Evolutionary conservation across 2,113 vertebrate species (phyloP), one percentile per base, ranked within the genome.

Genomic region (Bufo bufo): DNA sequence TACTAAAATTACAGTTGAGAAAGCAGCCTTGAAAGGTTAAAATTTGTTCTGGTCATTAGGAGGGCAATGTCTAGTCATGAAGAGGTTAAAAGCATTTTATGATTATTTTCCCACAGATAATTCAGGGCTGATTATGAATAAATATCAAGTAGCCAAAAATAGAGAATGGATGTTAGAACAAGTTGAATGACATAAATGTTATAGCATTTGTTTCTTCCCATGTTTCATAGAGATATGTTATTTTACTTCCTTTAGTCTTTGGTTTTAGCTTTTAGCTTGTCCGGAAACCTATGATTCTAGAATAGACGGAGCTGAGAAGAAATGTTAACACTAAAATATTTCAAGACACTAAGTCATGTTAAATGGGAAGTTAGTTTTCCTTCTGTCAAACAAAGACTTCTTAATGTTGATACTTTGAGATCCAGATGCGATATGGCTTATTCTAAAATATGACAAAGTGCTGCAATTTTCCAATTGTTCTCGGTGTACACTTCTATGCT

Each of bases 361-460:
- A 84, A 84, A 84, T 84, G 63, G 82, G 82, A 84, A 66, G 63
- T 84, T 84, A 71, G 59, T 71, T 71, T 84, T 71, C 49, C 82
- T 69, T 84, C 47, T 84, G 82, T 84, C 82, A 71, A 84, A 84
- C 81, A 84, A 84, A 84, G 19, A 66, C 81, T 83, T 69, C 81
- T 83, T 52, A 69, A 71, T 71, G 82, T 54, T 69, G 63, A 69
- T 33, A 43, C 52, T 71, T 14, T 52, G 13, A 52, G n/a, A 23
- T 84, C 82, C 63, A 54, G 58, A 23, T 71, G 65, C 71, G 63
- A 71, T 54, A 17, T 52, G 54, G 82, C 63, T 84, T 54, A 71
- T 71, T 54, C 54, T 54, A 69, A 33, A 71, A 71, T 33, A 50
- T 69, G 82, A 84, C 82, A 84, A 54, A 71, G n/a, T 84, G 63